Percentiles rank a stretch among this genome's conserved stretches.
These are phyloP conservation scores for Hippolais icterina DNA, from an alignment of 2,113 vertebrate genomes.

Conservation along the genomic window DNA sequence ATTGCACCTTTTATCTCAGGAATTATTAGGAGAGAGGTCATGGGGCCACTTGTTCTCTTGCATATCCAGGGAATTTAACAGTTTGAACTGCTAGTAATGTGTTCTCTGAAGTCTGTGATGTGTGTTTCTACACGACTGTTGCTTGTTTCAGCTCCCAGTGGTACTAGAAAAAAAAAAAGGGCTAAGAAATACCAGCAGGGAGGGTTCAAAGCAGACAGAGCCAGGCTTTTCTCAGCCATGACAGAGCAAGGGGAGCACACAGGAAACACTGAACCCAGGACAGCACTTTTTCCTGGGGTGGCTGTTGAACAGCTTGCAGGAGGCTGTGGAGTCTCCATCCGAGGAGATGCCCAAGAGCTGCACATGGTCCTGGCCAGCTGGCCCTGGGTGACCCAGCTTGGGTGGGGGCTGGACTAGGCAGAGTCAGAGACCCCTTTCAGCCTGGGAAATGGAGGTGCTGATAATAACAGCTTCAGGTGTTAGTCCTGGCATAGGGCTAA, in stretches of 20 bases:
- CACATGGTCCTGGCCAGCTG: background rate
- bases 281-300: background rate
- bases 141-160: background rate
- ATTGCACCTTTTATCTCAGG: background rate
- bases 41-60: background rate
- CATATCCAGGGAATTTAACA: background rate
- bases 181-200: background rate
- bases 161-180: background rate
- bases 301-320: background rate
- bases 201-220: background rate
- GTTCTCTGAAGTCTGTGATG: background rate
- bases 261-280: background rate
- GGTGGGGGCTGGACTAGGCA: background rate
- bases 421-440: background rate
- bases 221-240: background rate
- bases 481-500: background rate
- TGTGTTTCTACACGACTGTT: background rate
- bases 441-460: background rate
- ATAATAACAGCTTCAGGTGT: background rate
- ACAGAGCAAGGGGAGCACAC: background rate
- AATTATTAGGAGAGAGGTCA: background rate
- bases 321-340: background rate
- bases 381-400: background rate
- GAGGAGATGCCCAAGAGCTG: background rate
- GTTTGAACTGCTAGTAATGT: background rate